phyloP scores from a whole-genome alignment of 2,797 vertebrate genomes.

The Trachurus trachurus region DNA sequence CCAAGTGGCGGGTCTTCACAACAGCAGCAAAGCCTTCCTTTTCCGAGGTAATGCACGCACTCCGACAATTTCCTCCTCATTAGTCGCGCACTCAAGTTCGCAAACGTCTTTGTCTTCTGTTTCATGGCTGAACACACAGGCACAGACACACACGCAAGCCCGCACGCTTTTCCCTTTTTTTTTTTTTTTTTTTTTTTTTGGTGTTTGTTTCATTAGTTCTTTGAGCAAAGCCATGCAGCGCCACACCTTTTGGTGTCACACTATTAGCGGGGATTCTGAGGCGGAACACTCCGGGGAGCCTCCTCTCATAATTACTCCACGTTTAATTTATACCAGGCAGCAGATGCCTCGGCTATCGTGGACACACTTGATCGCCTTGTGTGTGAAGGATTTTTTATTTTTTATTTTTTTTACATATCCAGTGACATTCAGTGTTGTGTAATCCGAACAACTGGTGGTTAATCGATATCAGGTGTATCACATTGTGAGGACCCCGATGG shows the following conservation, averaged over 20 bases:
- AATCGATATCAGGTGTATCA: slow-evolving; percentile 26
- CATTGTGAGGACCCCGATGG: slow-evolving; percentile 20
- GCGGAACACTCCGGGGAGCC: slow-evolving; percentile 57
- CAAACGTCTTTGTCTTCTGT: slow-evolving; percentile 47
- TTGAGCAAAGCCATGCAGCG: slow-evolving; percentile 49
- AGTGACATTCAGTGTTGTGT: slow-evolving; percentile 13
- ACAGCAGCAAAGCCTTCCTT: slow-evolving; percentile 94
- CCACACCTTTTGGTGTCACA: slow-evolving; percentile 67
- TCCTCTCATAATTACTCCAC: slow-evolving; percentile 73
- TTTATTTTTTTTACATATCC: not conserved
- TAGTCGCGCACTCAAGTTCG: slow-evolving; percentile 56
- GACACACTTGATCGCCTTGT: slow-evolving; percentile 43
- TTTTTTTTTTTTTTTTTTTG: too few relatives aligned
- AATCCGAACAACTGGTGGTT: slow-evolving; percentile 35
- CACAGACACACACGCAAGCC: not conserved
- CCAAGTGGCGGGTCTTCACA: slow-evolving; percentile 93
- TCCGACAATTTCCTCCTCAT: slow-evolving; percentile 2
- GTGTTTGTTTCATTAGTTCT: slow-evolving; percentile 56
- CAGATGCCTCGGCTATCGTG: slow-evolving; percentile 57
- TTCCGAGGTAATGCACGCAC: slow-evolving; percentile 91
- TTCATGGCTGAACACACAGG: not conserved
- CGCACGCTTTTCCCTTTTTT: not conserved
- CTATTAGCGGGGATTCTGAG: slow-evolving; percentile 38
- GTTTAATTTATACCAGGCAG: slow-evolving; percentile 72
- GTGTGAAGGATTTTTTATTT: slow-evolving; percentile 10